A percentile compares a stretch with the other conserved stretches of the same genome.
These are phyloP conservation scores for Stratiolaelaps scimitus DNA, from an alignment of 1,140 invertebrate species.

Conservation along the genomic window DNA sequence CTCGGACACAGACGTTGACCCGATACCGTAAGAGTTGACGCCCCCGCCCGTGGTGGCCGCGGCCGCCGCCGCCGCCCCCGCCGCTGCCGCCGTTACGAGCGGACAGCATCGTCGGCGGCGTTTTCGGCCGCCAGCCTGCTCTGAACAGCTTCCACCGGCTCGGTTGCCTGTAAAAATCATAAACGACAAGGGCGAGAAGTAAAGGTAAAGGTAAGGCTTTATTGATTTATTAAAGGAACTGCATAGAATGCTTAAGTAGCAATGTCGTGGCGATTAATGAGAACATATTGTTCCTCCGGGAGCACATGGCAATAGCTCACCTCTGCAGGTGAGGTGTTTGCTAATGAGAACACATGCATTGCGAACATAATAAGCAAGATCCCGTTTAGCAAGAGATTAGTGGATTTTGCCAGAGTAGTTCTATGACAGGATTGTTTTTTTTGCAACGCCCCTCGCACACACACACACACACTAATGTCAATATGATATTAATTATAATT, in stretches of 20 bases:
- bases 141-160: slow-evolving; percentile 2
- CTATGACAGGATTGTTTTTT: too few relatives aligned
- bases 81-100: background rate
- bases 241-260: background rate
- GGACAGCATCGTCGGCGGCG: slow-evolving; percentile 14
- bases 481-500: too few relatives aligned
- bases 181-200: background rate
- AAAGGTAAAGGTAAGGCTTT: too few relatives aligned
- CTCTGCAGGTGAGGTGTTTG: background rate
- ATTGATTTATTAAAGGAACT: too few relatives aligned
- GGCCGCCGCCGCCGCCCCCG: too few relatives aligned
- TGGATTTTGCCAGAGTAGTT: too few relatives aligned
- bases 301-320: background rate
- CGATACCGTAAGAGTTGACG: background rate
- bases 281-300: background rate
- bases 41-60: too few relatives aligned
- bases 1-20: background rate
- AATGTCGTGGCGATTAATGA: background rate
- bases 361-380: too few relatives aligned
- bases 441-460: too few relatives aligned
- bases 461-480: too few relatives aligned
- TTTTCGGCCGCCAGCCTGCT: slow-evolving; percentile 9
- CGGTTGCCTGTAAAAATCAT: slow-evolving; percentile 1
- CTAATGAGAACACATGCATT: background rate
- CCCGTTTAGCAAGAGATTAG: too few relatives aligned